Conservation (phyloP, 2,113 vertebrate genomes). For the Pseudopodoces humilis region DNA sequence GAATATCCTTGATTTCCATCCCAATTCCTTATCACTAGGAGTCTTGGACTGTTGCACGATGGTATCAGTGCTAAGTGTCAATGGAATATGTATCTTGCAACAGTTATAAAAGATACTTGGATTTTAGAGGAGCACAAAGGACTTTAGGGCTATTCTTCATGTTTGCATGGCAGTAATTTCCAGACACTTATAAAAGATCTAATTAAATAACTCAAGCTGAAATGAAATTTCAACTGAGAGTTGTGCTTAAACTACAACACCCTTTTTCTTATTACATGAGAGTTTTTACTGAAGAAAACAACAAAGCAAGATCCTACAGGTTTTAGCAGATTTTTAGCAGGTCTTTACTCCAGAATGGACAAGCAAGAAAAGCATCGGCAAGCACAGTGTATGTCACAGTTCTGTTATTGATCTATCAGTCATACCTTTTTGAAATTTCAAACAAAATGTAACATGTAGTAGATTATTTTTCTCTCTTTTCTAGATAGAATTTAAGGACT, state of each 20-base stretch:
- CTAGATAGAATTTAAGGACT: not conserved
- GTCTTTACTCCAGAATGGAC: not conserved
- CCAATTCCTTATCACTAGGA: fast-evolving
- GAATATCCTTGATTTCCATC: not conserved
- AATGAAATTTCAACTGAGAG: not conserved
- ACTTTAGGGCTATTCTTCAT: not conserved
- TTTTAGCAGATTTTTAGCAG: not conserved
- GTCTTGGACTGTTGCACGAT: not conserved
- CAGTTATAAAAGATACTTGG: not conserved
- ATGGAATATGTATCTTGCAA: not conserved
- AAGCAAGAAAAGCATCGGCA: not conserved
- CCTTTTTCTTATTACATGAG: not conserved
- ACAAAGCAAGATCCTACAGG: not conserved
- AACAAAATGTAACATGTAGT: not conserved
- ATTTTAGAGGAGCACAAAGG: not conserved
- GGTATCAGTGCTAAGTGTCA: not conserved
- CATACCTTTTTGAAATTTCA: not conserved
- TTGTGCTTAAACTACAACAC: not conserved
- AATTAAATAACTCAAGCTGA: not conserved
- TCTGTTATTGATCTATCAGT: not conserved
- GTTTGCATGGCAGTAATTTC: not conserved
- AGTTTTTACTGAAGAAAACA: not conserved
- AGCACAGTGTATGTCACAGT: not conserved
- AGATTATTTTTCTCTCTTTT: not conserved
- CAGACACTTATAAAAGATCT: not conserved